phyloP scores from a whole-genome alignment of 1,140 invertebrate species.

The Drosophila ohnishii region DNA sequence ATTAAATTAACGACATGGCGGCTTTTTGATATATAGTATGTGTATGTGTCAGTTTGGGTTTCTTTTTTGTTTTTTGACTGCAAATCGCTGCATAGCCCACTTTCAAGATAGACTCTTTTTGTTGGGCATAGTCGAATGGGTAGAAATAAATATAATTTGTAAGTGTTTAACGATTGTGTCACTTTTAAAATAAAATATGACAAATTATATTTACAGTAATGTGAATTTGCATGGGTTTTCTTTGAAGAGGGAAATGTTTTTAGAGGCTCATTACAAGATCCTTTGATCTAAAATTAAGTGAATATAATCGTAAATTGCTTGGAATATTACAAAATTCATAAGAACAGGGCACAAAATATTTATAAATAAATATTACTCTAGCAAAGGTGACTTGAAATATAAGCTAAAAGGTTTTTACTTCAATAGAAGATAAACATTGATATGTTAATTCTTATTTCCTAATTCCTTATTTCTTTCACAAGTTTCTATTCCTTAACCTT shows the following conservation, averaged over 20 bases:
- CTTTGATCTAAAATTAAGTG: background rate
- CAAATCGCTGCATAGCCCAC: constrained; percentile 22
- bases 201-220: background rate
- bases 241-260: background rate
- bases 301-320: background rate
- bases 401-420: too few relatives aligned
- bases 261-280: background rate
- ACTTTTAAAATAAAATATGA: constrained; percentile 9
- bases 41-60: background rate
- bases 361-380: background rate
- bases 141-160: background rate
- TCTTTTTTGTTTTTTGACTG: background rate
- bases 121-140: background rate
- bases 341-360: too few relatives aligned
- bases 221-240: background rate
- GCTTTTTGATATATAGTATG: constrained; percentile 43
- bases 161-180: constrained; percentile 9
- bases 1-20: constrained; percentile 81
- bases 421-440: too few relatives aligned
- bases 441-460: too few relatives aligned
- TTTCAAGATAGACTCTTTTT: constrained; percentile 2
- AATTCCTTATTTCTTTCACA: too few relatives aligned
- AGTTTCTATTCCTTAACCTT: too few relatives aligned
- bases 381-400: too few relatives aligned
- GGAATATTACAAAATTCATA: background rate